Conservation (phyloP, 2,888 invertebrate genomes). For the Hydroisotoma schaefferi region DNA sequence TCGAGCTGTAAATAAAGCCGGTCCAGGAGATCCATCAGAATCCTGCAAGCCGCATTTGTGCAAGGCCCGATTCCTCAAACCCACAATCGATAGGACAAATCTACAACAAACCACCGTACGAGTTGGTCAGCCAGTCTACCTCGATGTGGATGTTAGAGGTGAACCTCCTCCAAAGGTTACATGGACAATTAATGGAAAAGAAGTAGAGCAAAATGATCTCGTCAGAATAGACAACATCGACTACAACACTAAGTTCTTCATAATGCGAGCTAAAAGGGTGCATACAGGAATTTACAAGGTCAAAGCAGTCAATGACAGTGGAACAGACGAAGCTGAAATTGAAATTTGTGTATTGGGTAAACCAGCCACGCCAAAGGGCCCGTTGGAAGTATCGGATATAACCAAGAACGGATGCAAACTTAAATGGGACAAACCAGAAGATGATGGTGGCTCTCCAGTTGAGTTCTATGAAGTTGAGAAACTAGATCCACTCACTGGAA, state of each 20-base stretch:
- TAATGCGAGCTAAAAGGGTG: conserved; percentile 73
- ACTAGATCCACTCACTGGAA: conserved; percentile 82
- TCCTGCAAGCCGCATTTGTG: conserved; percentile 88
- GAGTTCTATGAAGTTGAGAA: conserved; percentile 95
- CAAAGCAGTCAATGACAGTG: conserved; percentile 85
- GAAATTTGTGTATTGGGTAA: conserved; percentile 74
- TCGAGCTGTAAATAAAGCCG: conserved; percentile 75
- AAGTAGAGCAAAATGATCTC: conserved; percentile 52
- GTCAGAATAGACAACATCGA: conserved; percentile 77
- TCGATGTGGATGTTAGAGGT: conserved; percentile 85
- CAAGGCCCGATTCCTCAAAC: conserved; percentile 84
- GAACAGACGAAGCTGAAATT: conserved; percentile 85
- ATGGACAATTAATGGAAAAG: conserved; percentile 75
- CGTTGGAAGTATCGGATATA: conserved; percentile 80
- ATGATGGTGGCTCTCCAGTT: conserved; percentile 62
- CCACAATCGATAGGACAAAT: conserved; percentile 87
- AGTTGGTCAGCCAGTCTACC: conserved; percentile 77
- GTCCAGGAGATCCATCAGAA: conserved; percentile 85
- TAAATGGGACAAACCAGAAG: conserved; percentile 85
- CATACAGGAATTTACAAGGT: conserved; percentile 86
- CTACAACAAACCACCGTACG: conserved; percentile 81
- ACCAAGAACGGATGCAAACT: conserved; percentile 88
- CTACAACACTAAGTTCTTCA: conserved; percentile 85
- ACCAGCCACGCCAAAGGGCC: conserved; percentile 62
- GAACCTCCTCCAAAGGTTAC: conserved; percentile 86